Base-by-base conservation (phyloP, 2,888 invertebrate species). In the Eretmocerus hayati region DNA sequence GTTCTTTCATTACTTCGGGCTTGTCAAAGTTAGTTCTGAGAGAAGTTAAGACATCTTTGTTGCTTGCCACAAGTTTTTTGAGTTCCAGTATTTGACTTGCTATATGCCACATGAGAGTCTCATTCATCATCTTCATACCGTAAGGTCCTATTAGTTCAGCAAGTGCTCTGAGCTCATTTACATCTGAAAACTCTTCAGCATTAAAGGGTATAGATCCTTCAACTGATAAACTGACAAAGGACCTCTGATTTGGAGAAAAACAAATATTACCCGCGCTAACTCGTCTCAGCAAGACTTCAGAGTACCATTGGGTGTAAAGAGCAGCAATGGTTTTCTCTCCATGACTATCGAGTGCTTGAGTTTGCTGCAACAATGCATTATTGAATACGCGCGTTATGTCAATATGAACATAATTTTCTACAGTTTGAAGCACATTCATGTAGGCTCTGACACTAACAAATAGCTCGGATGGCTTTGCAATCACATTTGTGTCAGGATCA, bases 31-130 rank as follows among this genome's bases (percentile, higher is more conserved):
- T 95, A 1, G 95, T 94, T 60, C 99, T 78, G 36, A 99, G 74
- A 52, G 88, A 84, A 52, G 90, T 83, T 8, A 99, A 75, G 13
- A 92, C 85, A 56, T 97, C 97, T 67, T 94, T 94, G 70, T 99
- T 96, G 47, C 84, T 80, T 26, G 88, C 81, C 1, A 97, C 96
- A 51, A 96, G 75, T 55, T 87, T 84, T 72, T 95, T 96, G 30
- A 99, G 73, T 69, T 99, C 99, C 62, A 91, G 90, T 11, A 99
- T 94, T 76, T 99, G 99, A 67, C 92, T 92, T 11, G 96, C 88
- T 58, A 97, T 94, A 67, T 97, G 96, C 91, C 95, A 94, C 90
- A 96, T 95, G n/a, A 99, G 75, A 13, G 93, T 90, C 74, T 99
- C 96, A 65, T 93, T 93, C 46, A 99, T 73, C 62, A 91, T 83